Evolutionary conservation across 2,113 vertebrate genomes (phyloP), one percentile per base, ranked within the genome.

Genomic region (Casuarius casuarius): DNA sequence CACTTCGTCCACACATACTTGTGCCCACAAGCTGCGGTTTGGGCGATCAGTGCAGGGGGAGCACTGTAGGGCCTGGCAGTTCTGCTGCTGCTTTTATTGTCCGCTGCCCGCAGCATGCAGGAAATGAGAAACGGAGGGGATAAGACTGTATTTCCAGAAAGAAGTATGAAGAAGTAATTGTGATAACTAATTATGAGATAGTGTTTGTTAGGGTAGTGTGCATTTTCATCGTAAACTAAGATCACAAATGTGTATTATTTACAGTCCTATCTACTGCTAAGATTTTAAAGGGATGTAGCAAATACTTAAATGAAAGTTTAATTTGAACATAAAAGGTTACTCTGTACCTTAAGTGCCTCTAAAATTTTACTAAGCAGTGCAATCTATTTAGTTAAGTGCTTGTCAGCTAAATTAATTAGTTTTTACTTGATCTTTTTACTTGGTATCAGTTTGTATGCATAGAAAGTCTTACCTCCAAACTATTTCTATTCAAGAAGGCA

Each of bases 101-200:
- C 29, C 2, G 1, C 13, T n/a, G 3, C 29, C 31, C 3, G 3
- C 31, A 61, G 23, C 2, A 10, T 6, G 5, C 23, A 33, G 65
- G 8, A 83, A 74, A 12, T 23, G 46, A 83, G 51, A 90, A 63
- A 13, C 2, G 44, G 16, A 83, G 5, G 3, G 5, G 2, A 81
- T 14, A 86, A 33, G 1, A 3, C 48, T 56, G 7, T 38, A 18
- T 5, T 51, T 87, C 38, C 17, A 77, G 12, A 77, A 87, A 59
- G 22, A 44, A 2, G 1, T 10, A 38, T 58, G 12, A 78, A 88
- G 12, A 84, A 65, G 5, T 5, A 59, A 59, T 22, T 83, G 25
- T 61, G 89, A 67, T 81, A 62, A 14, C 15, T 6, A 17, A 19
- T 19, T 75, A n/a, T 70, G 28, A 46, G 8, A 71, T 20, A 58